A percentile compares a stretch with the other conserved stretches of the same genome.
Conservation (phyloP, 1,140 invertebrate species). For the Tigriopus japonicus region DNA sequence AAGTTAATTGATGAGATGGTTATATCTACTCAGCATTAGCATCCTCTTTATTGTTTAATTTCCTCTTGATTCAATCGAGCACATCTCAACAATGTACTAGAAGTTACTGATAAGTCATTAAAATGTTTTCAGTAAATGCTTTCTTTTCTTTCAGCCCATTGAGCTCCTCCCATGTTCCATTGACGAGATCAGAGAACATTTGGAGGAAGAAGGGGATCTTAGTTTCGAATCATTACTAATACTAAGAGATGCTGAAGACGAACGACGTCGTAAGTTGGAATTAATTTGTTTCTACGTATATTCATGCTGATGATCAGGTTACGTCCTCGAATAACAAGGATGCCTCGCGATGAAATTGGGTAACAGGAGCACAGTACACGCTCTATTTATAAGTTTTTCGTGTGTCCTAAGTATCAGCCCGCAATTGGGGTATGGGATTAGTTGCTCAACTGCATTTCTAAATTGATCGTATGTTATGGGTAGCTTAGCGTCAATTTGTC, state of each 20-base stretch:
- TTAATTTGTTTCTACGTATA: neutral
- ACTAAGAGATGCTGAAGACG: neutral
- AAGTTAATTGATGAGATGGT: too few species aligned
- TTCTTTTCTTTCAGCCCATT: slow-evolving; percentile 22
- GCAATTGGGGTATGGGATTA: neutral
- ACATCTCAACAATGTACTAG: too few species aligned
- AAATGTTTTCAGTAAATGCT: neutral
- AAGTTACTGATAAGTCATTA: too few species aligned
- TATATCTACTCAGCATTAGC: too few species aligned
- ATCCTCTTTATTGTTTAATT: too few species aligned
- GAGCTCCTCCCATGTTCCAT: slow-evolving; percentile 22
- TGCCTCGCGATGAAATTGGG: too few species aligned
- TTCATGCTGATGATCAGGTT: too few species aligned
- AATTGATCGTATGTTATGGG: neutral
- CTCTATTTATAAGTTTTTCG: too few species aligned
- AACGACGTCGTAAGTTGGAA: neutral
- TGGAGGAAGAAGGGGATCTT: neutral
- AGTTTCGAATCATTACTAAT: neutral
- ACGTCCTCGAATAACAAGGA: too few species aligned
- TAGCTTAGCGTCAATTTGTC: neutral
- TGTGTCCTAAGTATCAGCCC: neutral
- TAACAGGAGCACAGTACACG: too few species aligned
- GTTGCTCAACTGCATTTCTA: neutral
- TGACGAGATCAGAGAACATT: neutral
- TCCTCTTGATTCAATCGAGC: too few species aligned